phyloP scores from a whole-genome alignment of 2,113 vertebrate genomes.

The Todiramphus saurophagus region DNA sequence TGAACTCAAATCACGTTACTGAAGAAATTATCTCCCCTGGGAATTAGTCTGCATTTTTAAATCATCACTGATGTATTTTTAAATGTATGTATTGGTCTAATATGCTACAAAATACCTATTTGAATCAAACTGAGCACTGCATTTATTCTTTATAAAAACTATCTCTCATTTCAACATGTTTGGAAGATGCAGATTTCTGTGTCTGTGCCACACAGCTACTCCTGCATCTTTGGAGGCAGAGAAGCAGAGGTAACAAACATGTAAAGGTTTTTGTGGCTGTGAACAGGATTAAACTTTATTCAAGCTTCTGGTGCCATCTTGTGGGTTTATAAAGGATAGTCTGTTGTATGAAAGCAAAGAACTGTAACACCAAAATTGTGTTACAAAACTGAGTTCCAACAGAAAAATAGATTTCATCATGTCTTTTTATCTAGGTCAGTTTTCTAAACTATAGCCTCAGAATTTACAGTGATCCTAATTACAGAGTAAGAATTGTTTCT shows the following conservation, averaged over 20 bases:
- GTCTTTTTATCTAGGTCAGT: neutral
- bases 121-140: neutral
- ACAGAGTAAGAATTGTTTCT: neutral
- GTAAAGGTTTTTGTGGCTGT: accelerated
- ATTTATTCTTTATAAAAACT: neutral
- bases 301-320: constrained; percentile 31
- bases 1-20: neutral
- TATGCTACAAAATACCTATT: neutral
- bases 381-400: neutral
- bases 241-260: neutral
- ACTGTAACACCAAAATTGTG: accelerated
- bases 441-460: neutral
- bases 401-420: neutral
- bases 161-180: neutral
- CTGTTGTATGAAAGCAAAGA: neutral
- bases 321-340: neutral
- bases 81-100: neutral
- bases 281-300: neutral
- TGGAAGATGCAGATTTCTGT: neutral
- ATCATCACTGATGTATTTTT: neutral
- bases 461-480: neutral
- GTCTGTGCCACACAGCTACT: neutral
- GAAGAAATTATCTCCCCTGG: neutral
- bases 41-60: neutral
- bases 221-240: neutral